Evolutionary conservation across 2,113 vertebrate genomes (phyloP).

Genomic region (Vulpes ferrilata): DNA sequence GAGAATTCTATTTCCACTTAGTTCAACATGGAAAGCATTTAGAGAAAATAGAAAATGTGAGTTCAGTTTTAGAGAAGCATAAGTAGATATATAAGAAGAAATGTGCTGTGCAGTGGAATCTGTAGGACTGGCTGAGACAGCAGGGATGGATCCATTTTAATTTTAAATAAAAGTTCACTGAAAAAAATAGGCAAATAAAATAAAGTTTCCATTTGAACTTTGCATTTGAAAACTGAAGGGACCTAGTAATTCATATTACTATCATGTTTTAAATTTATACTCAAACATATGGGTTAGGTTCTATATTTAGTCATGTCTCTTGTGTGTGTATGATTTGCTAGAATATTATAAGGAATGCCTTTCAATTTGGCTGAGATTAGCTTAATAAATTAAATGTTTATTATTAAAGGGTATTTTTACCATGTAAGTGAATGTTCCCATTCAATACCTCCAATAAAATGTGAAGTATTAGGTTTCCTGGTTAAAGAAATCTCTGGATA

Average conservation of each 20-base stretch:
- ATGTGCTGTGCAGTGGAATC: not conserved
- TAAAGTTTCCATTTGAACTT: not conserved
- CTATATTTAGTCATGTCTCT: slow-evolving; percentile 24
- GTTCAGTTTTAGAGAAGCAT: slow-evolving; percentile 3
- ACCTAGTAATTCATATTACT: not conserved
- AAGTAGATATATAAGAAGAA: not conserved
- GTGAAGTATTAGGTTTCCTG: not conserved
- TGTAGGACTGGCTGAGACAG: not conserved
- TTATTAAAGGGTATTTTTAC: slow-evolving; percentile 34
- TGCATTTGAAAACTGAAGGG: not conserved
- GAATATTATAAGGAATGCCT: not conserved
- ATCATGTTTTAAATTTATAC: slow-evolving; percentile 46
- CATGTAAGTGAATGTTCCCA: slow-evolving; percentile 1
- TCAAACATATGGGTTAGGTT: slow-evolving; percentile 22
- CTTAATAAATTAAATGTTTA: slow-evolving; percentile 6
- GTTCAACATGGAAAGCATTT: not conserved
- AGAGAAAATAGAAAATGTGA: not conserved
- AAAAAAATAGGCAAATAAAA: not conserved
- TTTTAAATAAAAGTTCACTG: slow-evolving; percentile 40
- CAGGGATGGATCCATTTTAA: not conserved
- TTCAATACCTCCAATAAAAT: slow-evolving; percentile 16
- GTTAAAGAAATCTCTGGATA: slow-evolving; percentile 33
- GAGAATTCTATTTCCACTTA: slow-evolving; percentile 4
- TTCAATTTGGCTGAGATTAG: slow-evolving; percentile 24
- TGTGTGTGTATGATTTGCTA: not conserved